Percentiles rank a stretch among this genome's conserved stretches.
Conservation (phyloP, 2,888 invertebrate genomes). For the Augochlorella aurata region DNA sequence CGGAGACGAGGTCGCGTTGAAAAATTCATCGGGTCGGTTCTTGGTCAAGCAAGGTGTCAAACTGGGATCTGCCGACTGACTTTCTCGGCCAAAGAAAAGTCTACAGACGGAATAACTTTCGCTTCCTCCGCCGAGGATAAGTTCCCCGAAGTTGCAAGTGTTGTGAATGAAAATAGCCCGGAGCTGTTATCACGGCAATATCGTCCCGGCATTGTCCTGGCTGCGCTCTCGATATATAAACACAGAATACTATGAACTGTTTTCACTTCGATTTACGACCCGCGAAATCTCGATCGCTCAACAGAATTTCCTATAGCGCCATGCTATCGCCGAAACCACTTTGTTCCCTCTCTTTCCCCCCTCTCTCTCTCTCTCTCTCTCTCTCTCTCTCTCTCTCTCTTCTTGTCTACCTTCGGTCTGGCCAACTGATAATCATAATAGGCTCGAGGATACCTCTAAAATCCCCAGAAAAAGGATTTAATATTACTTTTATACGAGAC, state of each 20-base stretch:
- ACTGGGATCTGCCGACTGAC: constrained; percentile 11
- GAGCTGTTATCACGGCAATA: constrained; percentile 62
- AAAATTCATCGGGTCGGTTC: constrained; percentile 28
- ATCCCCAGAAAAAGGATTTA: too few relatives aligned
- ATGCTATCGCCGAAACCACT: not conserved
- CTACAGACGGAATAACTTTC: constrained; percentile 47
- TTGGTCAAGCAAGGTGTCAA: constrained; percentile 12
- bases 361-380: not conserved
- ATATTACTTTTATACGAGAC: too few relatives aligned
- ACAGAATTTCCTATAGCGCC: not conserved
- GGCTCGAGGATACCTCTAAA: too few relatives aligned
- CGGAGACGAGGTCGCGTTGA: not conserved
- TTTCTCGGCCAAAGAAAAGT: constrained; percentile 22
- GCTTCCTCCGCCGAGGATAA: constrained; percentile 47
- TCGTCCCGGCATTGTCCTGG: constrained; percentile 55
- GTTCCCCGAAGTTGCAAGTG: constrained; percentile 42
- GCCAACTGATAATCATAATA: too few relatives aligned
- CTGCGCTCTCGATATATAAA: constrained; percentile 43
- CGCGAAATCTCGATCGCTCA: constrained; percentile 38
- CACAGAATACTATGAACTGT: constrained; percentile 37
- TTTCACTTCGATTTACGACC: constrained; percentile 49
- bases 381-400: too few relatives aligned
- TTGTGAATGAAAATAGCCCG: constrained; percentile 60
- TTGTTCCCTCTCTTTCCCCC: too few relatives aligned
- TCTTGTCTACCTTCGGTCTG: too few relatives aligned